phyloP scores from a whole-genome alignment of 2,888 invertebrate species.

The Rhagium mordax region DNA sequence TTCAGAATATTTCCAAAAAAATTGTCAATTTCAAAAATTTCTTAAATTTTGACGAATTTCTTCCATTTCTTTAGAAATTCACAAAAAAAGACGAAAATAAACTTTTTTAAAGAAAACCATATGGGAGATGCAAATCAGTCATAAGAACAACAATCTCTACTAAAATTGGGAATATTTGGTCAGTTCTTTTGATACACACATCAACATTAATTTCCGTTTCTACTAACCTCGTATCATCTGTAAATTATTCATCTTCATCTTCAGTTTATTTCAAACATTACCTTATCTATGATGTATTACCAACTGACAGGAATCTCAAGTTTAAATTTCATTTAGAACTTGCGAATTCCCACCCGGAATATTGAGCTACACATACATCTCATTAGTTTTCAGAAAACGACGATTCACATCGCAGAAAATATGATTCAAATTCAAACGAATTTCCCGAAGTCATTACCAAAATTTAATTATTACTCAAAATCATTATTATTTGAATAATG shows the following conservation, averaged over 20 bases:
- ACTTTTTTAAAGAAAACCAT: too few relatives aligned
- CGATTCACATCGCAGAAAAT: not conserved
- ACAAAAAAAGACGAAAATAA: too few relatives aligned
- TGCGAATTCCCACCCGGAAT: not conserved
- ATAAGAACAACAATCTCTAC: too few relatives aligned
- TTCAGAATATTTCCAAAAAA: too few relatives aligned
- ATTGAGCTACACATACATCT: not conserved
- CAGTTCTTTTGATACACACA: too few relatives aligned
- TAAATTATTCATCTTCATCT: not conserved
- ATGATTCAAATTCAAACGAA: not conserved
- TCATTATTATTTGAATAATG: not conserved
- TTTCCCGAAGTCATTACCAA: not conserved
- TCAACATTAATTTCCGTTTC: too few relatives aligned
- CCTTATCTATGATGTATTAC: not conserved
- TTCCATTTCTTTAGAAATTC: too few relatives aligned
- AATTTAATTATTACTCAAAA: not conserved
- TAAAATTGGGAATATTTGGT: too few relatives aligned
- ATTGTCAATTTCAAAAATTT: too few relatives aligned
- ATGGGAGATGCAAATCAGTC: too few relatives aligned
- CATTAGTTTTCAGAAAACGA: not conserved
- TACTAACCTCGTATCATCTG: not conserved
- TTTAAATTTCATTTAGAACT: not conserved
- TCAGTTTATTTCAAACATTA: not conserved
- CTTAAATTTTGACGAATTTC: too few relatives aligned
- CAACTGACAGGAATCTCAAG: not conserved